Conservation (phyloP, 1,140 invertebrate species). For the Zaprionus davidi region DNA sequence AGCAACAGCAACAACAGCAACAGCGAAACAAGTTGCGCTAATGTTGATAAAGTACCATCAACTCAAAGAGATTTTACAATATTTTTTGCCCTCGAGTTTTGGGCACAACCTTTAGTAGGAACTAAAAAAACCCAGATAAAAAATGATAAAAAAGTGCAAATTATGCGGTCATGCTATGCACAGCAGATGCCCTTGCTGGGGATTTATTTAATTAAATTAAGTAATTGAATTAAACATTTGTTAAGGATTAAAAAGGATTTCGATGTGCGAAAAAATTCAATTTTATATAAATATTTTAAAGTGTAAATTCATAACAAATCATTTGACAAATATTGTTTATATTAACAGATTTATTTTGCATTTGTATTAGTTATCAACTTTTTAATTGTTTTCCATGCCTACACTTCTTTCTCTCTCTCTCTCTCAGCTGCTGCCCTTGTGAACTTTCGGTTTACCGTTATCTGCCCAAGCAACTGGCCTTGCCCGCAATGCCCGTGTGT, state of each 20-base stretch:
- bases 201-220: constrained; percentile 2
- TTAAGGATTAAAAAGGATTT: not conserved
- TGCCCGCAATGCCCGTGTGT: not conserved
- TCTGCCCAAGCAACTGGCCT: not conserved
- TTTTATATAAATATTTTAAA: not conserved
- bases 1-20: constrained; percentile 38
- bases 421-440: not conserved
- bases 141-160: constrained; percentile 19
- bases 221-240: constrained; percentile 4
- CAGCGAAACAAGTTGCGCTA: constrained; percentile 60
- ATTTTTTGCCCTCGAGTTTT: constrained; percentile 34
- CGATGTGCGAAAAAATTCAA: not conserved
- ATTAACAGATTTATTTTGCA: not conserved
- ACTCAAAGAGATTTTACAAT: constrained; percentile 70
- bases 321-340: not conserved
- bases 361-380: not conserved
- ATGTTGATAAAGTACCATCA: constrained; percentile 66
- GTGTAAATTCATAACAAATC: not conserved
- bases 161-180: constrained; percentile 3
- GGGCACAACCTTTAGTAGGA: constrained; percentile 20
- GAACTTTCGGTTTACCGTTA: not conserved
- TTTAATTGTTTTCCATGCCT: not conserved
- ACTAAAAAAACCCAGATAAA: constrained; percentile 5
- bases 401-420: not conserved
- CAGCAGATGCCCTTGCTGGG: constrained; percentile 17